Percentiles rank a stretch among this genome's conserved stretches.
These are phyloP conservation scores for Cyclargus thomasi DNA, from an alignment of 1,140 invertebrate species.

Conservation along the genomic window DNA sequence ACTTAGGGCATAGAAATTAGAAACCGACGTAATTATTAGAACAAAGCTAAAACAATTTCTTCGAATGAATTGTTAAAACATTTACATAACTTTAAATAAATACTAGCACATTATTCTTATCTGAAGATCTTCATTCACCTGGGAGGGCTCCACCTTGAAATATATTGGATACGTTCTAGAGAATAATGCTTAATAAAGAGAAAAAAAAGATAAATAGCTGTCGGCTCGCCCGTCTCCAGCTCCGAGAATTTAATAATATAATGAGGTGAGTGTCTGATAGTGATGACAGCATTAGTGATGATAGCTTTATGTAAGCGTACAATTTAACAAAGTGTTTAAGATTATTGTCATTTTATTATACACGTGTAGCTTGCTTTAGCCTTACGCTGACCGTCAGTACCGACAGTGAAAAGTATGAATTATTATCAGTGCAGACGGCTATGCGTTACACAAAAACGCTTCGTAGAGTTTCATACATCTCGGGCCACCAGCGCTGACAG, in stretches of 20 bases:
- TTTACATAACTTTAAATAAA: slow-evolving; percentile 1
- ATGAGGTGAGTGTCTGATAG: neutral
- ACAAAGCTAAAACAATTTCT: neutral
- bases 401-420: too few species aligned
- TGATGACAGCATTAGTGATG: neutral
- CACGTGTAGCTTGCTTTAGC: too few species aligned
- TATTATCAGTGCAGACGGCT: too few species aligned
- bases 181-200: neutral
- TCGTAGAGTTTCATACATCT: too few species aligned
- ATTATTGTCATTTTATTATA: neutral
- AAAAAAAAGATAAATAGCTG: neutral
- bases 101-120: neutral
- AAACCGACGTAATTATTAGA: too few species aligned
- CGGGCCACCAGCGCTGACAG: too few species aligned
- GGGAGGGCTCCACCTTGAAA: neutral
- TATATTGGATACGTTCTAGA: neutral
- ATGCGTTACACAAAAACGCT: too few species aligned
- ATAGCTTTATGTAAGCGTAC: neutral
- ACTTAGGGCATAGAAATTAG: too few species aligned
- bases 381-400: too few species aligned
- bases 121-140: neutral
- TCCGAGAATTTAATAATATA: neutral
- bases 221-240: neutral
- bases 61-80: neutral
- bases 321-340: neutral